phyloP scores from a whole-genome alignment of 1,140 invertebrate species.

The Diplogasteroides magnus region DNA sequence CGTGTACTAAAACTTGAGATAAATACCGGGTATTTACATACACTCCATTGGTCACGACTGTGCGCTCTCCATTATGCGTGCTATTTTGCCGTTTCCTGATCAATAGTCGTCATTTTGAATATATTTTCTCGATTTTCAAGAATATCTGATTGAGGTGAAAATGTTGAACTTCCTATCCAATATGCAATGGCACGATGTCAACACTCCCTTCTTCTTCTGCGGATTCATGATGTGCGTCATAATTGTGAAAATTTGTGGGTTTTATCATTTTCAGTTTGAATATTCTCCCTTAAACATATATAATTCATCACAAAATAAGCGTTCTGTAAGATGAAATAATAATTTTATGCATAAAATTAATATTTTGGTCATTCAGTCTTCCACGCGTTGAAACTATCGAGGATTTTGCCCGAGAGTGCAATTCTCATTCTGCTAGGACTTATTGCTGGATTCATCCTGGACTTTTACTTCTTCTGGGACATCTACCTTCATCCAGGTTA shows the following conservation, averaged over 20 bases:
- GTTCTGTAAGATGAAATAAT: neutral
- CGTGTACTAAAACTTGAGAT: too few relatives aligned
- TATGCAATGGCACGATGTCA: constrained; percentile 39
- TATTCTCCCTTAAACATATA: constrained; percentile 1
- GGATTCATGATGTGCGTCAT: constrained; percentile 41
- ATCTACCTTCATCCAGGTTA: constrained; percentile 48
- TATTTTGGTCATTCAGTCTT: constrained; percentile 46
- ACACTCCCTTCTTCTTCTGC: constrained; percentile 38
- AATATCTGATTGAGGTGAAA: too few relatives aligned
- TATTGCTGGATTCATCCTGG: constrained; percentile 41
- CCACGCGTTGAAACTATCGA: constrained; percentile 28
- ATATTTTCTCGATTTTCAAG: too few relatives aligned
- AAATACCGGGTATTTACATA: too few relatives aligned
- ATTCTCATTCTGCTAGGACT: constrained; percentile 45
- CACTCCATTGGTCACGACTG: too few relatives aligned
- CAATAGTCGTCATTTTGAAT: too few relatives aligned
- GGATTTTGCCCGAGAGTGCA: constrained; percentile 46
- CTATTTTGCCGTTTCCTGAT: too few relatives aligned
- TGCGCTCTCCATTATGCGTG: too few relatives aligned
- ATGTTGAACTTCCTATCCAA: constrained; percentile 16
- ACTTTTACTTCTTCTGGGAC: constrained; percentile 38
- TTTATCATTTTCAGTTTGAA: constrained; percentile 13
- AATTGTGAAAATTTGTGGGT: constrained; percentile 40
- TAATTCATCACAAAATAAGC: neutral
- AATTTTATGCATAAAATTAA: constrained; percentile 8